Conservation (phyloP, 92 coral and sea anemone genomes). For the Zoanthus sociatus region DNA sequence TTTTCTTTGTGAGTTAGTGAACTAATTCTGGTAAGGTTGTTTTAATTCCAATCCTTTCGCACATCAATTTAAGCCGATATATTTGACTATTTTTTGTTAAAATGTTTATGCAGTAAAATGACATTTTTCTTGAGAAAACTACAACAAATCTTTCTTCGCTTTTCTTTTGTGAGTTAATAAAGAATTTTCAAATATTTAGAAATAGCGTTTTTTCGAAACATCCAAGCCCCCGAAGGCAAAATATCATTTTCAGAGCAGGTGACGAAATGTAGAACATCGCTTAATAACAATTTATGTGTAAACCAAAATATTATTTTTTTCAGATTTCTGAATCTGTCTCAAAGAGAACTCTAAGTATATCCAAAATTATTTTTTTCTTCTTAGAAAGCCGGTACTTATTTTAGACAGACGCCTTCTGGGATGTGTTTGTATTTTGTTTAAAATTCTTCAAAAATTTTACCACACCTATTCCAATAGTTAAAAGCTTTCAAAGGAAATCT, state of each 20-base stretch:
- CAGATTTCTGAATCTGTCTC: neutral
- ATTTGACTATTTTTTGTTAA: neutral
- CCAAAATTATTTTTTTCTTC: neutral
- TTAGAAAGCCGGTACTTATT: neutral
- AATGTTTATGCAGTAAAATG: neutral
- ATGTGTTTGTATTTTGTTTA: neutral
- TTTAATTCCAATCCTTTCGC: neutral
- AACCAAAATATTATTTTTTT: slow-evolving; percentile 40
- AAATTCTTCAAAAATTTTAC: neutral
- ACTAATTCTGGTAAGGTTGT: too few species aligned
- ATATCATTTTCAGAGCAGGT: slow-evolving; percentile 39
- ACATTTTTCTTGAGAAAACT: neutral
- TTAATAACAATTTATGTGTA: slow-evolving; percentile 38
- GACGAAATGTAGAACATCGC: slow-evolving; percentile 19
- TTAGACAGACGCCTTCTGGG: neutral
- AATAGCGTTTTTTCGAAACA: neutral
- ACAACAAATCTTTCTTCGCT: neutral
- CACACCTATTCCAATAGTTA: neutral
- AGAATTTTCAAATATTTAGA: neutral
- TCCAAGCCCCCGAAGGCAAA: slow-evolving; percentile 14
- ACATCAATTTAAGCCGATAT: neutral
- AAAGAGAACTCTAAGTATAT: neutral
- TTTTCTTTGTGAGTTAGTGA: neutral
- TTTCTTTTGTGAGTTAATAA: neutral
- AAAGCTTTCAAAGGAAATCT: neutral